Evolutionary conservation across 2,797 vertebrate genomes (phyloP).

Genomic region (Danio jaintianensis): DNA sequence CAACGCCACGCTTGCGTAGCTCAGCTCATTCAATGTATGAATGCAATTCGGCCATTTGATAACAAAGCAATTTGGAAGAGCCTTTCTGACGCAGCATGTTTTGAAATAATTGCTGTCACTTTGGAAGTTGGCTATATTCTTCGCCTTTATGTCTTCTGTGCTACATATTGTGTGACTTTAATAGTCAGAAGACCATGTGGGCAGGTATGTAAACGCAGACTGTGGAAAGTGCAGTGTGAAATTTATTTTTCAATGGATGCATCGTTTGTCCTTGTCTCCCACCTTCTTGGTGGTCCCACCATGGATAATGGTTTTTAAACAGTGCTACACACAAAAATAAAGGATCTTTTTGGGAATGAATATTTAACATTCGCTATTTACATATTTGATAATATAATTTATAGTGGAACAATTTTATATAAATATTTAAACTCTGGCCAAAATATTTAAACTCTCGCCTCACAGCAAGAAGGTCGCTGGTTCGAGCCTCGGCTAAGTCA

Average conservation of each 20-base stretch:
- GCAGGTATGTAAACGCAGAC: slow-evolving; percentile 15
- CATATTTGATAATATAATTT: no score
- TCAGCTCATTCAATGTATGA: slow-evolving; percentile 38
- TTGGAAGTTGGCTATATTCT: slow-evolving; percentile 5
- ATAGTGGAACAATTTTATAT: no score
- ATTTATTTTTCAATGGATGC: slow-evolving; percentile 42
- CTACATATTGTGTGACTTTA: slow-evolving; percentile 33
- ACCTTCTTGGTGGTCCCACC: slow-evolving; percentile 32
- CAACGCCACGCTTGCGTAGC: slow-evolving; percentile 23
- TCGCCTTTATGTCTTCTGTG: neutral
- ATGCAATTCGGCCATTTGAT: slow-evolving; percentile 12
- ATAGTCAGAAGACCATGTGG: slow-evolving; percentile 26
- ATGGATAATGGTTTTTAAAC: slow-evolving; percentile 38
- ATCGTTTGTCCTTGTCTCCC: slow-evolving; percentile 37
- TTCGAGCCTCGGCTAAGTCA: no score
- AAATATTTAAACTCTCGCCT: no score
- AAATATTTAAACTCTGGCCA: no score
- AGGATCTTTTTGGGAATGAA: no score
- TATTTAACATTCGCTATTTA: no score
- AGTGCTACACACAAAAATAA: neutral
- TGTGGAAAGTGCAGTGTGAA: slow-evolving; percentile 13
- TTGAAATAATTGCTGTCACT: slow-evolving; percentile 6
- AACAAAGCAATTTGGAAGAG: slow-evolving; percentile 3
- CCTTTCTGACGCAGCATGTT: slow-evolving; percentile 33
- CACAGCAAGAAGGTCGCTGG: no score